phyloP scores from a whole-genome alignment of 2,888 invertebrate species.

The Idaea biselata region DNA sequence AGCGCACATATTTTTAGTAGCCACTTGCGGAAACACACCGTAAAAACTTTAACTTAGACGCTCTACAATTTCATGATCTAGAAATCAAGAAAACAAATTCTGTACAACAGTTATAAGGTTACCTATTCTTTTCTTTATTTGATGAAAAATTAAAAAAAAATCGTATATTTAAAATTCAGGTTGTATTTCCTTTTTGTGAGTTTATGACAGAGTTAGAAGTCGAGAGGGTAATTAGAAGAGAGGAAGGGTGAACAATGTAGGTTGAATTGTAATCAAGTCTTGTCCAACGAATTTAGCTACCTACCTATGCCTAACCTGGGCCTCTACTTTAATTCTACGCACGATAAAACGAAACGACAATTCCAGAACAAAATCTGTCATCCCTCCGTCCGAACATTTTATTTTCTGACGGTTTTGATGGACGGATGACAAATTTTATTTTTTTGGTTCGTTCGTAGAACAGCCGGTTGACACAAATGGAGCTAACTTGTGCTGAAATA shows the following conservation, averaged over 20 bases:
- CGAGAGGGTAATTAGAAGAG: conserved; percentile 50
- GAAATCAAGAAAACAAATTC: conserved; percentile 67
- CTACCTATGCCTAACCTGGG: not conserved
- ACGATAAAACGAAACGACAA: too few relatives aligned
- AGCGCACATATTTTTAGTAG: too few relatives aligned
- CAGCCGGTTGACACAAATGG: too few relatives aligned
- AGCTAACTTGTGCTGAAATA: too few relatives aligned
- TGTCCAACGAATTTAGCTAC: not conserved
- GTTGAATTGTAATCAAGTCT: conserved; percentile 10
- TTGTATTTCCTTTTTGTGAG: conserved; percentile 44
- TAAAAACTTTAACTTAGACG: too few relatives aligned
- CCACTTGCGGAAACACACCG: too few relatives aligned
- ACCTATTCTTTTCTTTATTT: conserved; percentile 37
- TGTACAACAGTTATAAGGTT: conserved; percentile 37
- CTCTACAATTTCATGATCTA: conserved; percentile 64
- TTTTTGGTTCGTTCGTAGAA: too few relatives aligned
- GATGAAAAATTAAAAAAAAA: conserved; percentile 45
- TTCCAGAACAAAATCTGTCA: too few relatives aligned
- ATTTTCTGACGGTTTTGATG: too few relatives aligned
- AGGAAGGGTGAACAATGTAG: conserved; percentile 29
- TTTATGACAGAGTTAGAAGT: conserved; percentile 63
- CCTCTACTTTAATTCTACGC: not conserved
- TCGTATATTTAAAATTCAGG: conserved; percentile 47
- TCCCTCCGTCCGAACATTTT: too few relatives aligned
- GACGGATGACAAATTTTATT: too few relatives aligned